Conservation (phyloP, 2,888 invertebrate genomes). For the Agrilus biguttatus region DNA sequence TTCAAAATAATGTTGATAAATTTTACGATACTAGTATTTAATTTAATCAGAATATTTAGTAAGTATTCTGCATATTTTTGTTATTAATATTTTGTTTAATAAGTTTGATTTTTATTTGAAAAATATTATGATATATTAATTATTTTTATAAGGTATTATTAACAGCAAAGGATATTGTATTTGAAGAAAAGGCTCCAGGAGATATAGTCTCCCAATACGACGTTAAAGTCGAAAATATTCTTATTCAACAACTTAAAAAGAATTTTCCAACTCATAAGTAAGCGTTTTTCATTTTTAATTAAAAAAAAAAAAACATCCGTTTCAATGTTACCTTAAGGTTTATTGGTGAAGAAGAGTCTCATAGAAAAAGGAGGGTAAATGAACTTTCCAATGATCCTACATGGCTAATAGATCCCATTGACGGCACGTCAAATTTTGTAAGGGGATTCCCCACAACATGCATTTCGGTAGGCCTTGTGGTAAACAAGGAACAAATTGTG, state of each 20-base stretch:
- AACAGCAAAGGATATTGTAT: slow-evolving; percentile 34
- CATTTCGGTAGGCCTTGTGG: slow-evolving; percentile 50
- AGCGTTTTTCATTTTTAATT: slow-evolving; percentile 14
- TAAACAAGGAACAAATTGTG: slow-evolving; percentile 42
- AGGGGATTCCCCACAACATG: slow-evolving; percentile 49
- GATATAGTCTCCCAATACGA: slow-evolving; percentile 75
- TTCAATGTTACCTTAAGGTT: slow-evolving; percentile 36
- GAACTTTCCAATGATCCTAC: slow-evolving; percentile 61
- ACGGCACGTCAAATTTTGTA: slow-evolving; percentile 77
- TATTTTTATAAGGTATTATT: slow-evolving; percentile 17
- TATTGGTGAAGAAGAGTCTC: slow-evolving; percentile 61
- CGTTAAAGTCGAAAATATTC: slow-evolving; percentile 53
- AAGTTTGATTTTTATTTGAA: too few species aligned
- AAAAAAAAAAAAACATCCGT: neutral
- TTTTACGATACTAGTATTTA: too few species aligned
- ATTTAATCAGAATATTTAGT: too few species aligned
- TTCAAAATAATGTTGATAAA: too few species aligned
- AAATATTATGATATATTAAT: too few species aligned
- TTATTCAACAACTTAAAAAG: slow-evolving; percentile 41
- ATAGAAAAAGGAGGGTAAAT: slow-evolving; percentile 31
- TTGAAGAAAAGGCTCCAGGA: slow-evolving; percentile 41
- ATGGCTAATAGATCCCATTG: slow-evolving; percentile 77
- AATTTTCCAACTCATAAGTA: slow-evolving; percentile 50
- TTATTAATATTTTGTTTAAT: too few species aligned
- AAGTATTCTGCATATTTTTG: too few species aligned